These are phyloP conservation scores for Pollimyrus isidori DNA, from an alignment of 2,113 vertebrate species.

Conservation along the genomic window DNA sequence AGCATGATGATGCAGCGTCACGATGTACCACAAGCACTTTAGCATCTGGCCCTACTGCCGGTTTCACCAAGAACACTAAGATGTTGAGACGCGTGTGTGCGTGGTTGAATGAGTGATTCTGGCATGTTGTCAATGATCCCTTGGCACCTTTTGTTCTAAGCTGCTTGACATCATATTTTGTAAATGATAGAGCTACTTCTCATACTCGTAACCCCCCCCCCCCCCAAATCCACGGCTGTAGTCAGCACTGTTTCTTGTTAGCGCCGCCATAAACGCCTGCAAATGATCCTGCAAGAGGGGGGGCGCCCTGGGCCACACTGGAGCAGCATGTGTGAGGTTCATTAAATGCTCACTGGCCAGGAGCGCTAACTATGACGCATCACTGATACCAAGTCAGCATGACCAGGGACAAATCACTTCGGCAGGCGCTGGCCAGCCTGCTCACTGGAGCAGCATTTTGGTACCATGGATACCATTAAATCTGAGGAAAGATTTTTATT, in stretches of 20 bases:
- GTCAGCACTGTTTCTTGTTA: not conserved
- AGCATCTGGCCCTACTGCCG: not conserved
- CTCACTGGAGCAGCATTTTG: not conserved
- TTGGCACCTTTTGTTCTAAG: not conserved
- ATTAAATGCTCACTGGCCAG: not conserved
- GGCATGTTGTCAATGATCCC: not conserved
- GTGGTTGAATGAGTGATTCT: not conserved
- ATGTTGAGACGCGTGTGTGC: not conserved
- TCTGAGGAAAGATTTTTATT: not conserved
- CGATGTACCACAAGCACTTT: not conserved
- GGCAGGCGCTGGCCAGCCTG: not conserved
- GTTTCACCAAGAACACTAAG: not conserved
- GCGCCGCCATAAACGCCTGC: not conserved
- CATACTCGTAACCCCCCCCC: not conserved
- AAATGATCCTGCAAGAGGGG: not conserved
- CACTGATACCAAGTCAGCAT: not conserved
- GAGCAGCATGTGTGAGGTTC: not conserved
- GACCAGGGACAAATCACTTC: not conserved
- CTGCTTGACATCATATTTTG: not conserved
- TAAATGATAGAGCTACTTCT: not conserved
- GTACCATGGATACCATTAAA: not conserved
- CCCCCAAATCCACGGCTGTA: not conserved
- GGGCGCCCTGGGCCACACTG: not conserved
- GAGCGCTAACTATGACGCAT: not conserved
- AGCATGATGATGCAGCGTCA: not conserved